A percentile compares a stretch with the other conserved stretches of the same genome.
Conservation (phyloP, 2,113 vertebrate genomes). For the Podocnemis expansa region DNA sequence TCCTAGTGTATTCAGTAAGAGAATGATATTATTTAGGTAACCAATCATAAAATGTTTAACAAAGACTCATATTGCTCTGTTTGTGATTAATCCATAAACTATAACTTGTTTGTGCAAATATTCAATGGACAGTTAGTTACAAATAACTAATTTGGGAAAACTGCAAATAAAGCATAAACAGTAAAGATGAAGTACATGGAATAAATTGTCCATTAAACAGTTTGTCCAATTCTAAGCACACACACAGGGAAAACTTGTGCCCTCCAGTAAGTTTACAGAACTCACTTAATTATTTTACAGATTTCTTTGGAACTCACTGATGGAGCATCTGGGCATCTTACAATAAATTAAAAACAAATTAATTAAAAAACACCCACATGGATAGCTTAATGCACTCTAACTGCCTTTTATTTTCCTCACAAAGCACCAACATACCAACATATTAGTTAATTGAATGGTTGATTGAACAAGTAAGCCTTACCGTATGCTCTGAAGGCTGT, state of each 20-base stretch:
- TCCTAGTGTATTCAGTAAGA: background rate
- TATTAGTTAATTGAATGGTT: slow-evolving; percentile 69
- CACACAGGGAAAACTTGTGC: background rate
- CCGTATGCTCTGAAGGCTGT: slow-evolving; percentile 31
- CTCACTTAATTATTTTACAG: slow-evolving; percentile 41
- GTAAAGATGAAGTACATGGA: background rate
- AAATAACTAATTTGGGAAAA: background rate
- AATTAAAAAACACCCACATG: slow-evolving; percentile 59
- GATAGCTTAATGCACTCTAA: slow-evolving; percentile 42
- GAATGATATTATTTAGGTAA: background rate
- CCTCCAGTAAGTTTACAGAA: slow-evolving; percentile 29
- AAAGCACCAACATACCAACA: slow-evolving; percentile 59
- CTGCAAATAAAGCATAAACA: background rate
- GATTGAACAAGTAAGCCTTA: slow-evolving; percentile 67
- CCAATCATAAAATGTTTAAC: background rate
- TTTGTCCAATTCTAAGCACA: background rate
- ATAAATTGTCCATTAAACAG: background rate
- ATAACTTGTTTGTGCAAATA: background rate
- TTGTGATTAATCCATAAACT: background rate
- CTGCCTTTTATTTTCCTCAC: slow-evolving; percentile 67
- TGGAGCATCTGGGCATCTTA: slow-evolving; percentile 47
- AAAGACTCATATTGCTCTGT: background rate
- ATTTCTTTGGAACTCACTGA: slow-evolving; percentile 35
- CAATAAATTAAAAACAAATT: slow-evolving; percentile 72
- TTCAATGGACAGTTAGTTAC: background rate